A percentile compares a stretch with the other conserved stretches of the same genome.
Conservation (phyloP, 2,888 invertebrate species). For the Imbricaverruca yamaguchii region DNA sequence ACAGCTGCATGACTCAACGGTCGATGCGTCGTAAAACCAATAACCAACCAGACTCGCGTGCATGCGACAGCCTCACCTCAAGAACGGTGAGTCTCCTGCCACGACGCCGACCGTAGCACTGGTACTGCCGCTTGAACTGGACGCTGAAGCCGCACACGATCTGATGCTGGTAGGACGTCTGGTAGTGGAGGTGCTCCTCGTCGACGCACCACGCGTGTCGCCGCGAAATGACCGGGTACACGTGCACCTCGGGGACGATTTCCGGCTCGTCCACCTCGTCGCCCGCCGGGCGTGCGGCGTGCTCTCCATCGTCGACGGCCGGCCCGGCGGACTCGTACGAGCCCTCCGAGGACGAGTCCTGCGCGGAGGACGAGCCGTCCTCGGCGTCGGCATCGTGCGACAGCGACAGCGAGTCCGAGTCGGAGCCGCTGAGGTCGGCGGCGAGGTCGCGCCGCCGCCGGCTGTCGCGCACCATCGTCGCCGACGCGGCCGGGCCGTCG, state of each 20-base stretch:
- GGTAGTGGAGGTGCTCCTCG: not conserved
- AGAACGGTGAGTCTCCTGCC: not conserved
- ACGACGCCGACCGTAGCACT: not conserved
- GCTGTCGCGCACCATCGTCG: not conserved
- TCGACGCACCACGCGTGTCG: constrained; percentile 1
- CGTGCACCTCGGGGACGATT: not conserved
- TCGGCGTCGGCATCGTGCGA: not conserved
- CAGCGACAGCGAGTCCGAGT: constrained; percentile 2
- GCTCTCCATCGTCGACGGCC: not conserved
- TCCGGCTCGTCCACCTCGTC: constrained; percentile 5
- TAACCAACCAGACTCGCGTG: too few relatives aligned
- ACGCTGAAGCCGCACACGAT: not conserved
- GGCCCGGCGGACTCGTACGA: not conserved
- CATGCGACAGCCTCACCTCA: not conserved
- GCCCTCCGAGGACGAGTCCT: not conserved
- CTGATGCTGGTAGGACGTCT: not conserved
- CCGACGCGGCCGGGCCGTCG: not conserved
- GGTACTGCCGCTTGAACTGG: not conserved
- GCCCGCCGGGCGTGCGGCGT: not conserved
- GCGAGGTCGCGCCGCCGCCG: not conserved
- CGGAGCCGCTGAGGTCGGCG: not conserved
- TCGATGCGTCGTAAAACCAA: too few relatives aligned
- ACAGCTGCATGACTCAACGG: too few relatives aligned
- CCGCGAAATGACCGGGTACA: not conserved
- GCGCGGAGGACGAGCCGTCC: not conserved